A percentile compares a stretch with the other conserved stretches of the same genome.
These are phyloP conservation scores for Halocynthia roretzi DNA, from an alignment of 23 tunicate genomes.

Conservation along the genomic window DNA sequence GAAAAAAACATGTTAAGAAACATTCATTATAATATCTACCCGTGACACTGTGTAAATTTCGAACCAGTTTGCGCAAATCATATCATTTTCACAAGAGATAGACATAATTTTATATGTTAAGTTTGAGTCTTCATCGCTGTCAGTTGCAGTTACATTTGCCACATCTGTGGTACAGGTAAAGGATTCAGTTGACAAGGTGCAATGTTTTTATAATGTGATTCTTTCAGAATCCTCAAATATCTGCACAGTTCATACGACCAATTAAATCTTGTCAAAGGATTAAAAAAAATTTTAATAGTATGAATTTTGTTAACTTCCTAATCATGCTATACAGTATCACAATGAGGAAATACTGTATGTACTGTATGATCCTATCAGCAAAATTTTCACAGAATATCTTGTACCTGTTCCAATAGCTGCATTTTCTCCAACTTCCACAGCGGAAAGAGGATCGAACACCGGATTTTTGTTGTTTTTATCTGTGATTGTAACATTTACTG, in stretches of 20 bases:
- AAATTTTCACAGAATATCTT: neutral
- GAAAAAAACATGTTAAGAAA: neutral
- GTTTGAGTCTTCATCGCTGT: constrained; percentile 24
- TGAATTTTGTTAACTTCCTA: too few relatives aligned
- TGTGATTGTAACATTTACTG: constrained; percentile 24
- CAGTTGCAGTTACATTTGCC: constrained; percentile 20
- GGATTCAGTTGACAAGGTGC: too few relatives aligned
- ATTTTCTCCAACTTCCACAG: constrained; percentile 10
- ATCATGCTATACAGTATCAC: neutral
- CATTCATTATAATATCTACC: neutral
- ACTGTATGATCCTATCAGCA: neutral
- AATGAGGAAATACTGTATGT: neutral
- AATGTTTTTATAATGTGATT: too few relatives aligned
- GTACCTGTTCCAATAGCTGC: constrained; percentile 21
- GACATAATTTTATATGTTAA: constrained; percentile 9
- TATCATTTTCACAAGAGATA: constrained; percentile 9
- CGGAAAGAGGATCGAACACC: constrained; percentile 1
- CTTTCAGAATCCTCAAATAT: too few relatives aligned
- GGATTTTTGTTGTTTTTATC: constrained; percentile 61
- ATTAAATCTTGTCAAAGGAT: too few relatives aligned
- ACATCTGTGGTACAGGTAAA: constrained; percentile 15
- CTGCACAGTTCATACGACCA: too few relatives aligned
- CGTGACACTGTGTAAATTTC: neutral
- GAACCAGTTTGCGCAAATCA: neutral
- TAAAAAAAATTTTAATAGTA: too few relatives aligned